Percentiles rank a stretch among this genome's conserved stretches.
These are phyloP conservation scores for Pseudococcus longispinus DNA, from an alignment of 2,888 invertebrate species.

Conservation along the genomic window DNA sequence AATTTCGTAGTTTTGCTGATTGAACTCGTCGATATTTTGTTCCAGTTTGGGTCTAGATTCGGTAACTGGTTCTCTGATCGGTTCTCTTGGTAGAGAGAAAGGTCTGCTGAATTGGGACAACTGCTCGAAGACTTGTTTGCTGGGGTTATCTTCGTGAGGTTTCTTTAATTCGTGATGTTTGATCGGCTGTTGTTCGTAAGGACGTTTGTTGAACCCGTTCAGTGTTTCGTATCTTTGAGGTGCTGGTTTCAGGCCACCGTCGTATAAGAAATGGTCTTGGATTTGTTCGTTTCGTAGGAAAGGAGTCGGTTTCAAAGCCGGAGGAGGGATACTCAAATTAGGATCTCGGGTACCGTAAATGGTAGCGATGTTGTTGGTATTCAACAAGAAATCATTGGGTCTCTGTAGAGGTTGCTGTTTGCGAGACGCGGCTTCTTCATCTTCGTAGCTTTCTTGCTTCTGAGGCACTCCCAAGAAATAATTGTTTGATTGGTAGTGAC, in stretches of 20 bases:
- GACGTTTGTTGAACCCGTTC: neutral
- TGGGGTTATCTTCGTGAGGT: conserved; percentile 53
- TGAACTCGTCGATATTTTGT: neutral
- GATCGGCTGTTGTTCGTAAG: neutral
- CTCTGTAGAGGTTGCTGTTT: neutral
- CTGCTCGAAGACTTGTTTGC: conserved; percentile 59
- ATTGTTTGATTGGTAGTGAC: conserved; percentile 14
- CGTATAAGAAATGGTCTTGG: conserved; percentile 60
- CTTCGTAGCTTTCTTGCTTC: conserved; percentile 20
- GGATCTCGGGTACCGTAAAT: conserved; percentile 58
- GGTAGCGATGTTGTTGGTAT: conserved; percentile 61
- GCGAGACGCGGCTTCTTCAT: neutral
- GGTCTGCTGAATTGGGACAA: conserved; percentile 60
- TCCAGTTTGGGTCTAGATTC: neutral
- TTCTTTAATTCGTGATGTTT: conserved; percentile 28
- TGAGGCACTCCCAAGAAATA: conserved; percentile 32
- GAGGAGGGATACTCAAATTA: conserved; percentile 4
- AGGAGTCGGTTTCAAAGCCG: neutral
- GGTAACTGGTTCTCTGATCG: neutral
- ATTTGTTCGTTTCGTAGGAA: conserved; percentile 57
- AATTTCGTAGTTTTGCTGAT: neutral
- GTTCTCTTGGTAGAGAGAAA: conserved; percentile 59
- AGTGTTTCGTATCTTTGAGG: conserved; percentile 1
- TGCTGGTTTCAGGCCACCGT: conserved; percentile 12
- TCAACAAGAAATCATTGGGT: conserved; percentile 53